Base-by-base conservation (phyloP, 2,797 vertebrate species). In the Lagorchestes hirsutus region DNA sequence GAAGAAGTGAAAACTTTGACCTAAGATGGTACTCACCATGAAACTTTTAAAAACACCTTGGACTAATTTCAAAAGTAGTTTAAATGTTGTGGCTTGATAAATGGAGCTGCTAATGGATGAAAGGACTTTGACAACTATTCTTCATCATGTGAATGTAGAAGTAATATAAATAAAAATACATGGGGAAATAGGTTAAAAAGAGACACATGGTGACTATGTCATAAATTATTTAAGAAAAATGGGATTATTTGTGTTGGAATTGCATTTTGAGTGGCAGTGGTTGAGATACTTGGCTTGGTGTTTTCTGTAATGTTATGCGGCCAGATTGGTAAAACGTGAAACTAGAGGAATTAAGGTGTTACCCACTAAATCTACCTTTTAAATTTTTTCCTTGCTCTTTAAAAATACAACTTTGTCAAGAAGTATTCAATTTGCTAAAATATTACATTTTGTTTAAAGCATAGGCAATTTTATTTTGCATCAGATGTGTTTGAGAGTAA, bases 231-330 rank as follows among this genome's bases (percentile, higher is more conserved):
- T 55, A 55, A 16, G 55, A 55, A 55, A 55, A 55, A 16, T 13
- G 12, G 3, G 13, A 1, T 55, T 13, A 14, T 55, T 55, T 3
- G 13, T 55, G 55, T 14, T 55, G 55, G 55, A 55, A 55, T 55
- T 14, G 55, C 55, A 55, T 55, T 55, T 55, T 12, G 55, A 55
- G 13, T 2, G 13, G 12, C 13, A 55, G 55, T 14, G 13, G 13
- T 55, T 55, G 54, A 99, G 99, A 91, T 99, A 92, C n/a, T 99
- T 22, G 99, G 98, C 96, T 95, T 99, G 98, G 97, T 96, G 90
- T 99, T 99, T 98, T 99, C 99, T 58, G 98, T 99, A 98, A 95
- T 97, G 57, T 98, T 99, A 54, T 99, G 98, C 94, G 98, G 98
- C 98, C 99, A 99, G 97, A 99, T 99, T 0, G 93, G 97, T 91